A percentile compares a stretch with the other conserved stretches of the same genome.
These are phyloP conservation scores for Neoascia interrupta DNA, from an alignment of 2,888 invertebrate genomes.

Conservation along the genomic window DNA sequence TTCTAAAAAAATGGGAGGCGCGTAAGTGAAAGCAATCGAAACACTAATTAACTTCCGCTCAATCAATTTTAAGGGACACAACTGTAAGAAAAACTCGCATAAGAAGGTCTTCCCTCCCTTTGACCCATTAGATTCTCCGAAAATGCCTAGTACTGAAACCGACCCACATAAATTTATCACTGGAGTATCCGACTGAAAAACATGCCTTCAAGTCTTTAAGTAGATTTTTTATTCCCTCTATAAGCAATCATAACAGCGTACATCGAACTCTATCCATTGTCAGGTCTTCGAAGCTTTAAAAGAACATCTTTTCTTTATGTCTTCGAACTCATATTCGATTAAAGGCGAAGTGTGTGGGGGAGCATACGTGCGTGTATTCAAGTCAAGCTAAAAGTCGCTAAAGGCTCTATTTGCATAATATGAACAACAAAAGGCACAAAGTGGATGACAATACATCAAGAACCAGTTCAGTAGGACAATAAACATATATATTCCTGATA, in stretches of 20 bases:
- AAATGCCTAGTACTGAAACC: too few relatives aligned
- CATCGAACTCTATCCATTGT: too few relatives aligned
- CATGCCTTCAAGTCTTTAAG: conserved; percentile 10
- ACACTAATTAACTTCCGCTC: conserved; percentile 52
- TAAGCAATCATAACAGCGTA: conserved; percentile 4
- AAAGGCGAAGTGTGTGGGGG: neutral
- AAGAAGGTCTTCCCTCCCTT: neutral
- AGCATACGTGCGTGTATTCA: neutral
- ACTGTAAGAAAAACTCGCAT: conserved; percentile 6
- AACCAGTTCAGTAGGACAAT: conserved; percentile 50
- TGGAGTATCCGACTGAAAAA: neutral
- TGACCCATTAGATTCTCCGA: too few relatives aligned
- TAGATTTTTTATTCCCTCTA: conserved; percentile 22
- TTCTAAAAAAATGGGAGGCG: conserved; percentile 4
- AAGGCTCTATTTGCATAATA: neutral
- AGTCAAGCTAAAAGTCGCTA: conserved; percentile 1
- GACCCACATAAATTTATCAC: neutral
- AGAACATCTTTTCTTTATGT: neutral
- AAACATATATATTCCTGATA: conserved; percentile 12
- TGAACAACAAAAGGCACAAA: conserved; percentile 8
- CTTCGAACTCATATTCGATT: conserved; percentile 1
- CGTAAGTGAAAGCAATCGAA: conserved; percentile 44
- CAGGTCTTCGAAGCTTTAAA: too few relatives aligned
- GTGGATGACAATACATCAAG: conserved; percentile 38
- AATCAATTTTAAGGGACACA: conserved; percentile 22